Conservation (phyloP, 2,113 vertebrate genomes). For the Danio rerio region GRCz12tu NC_133184.1:10557501-10558000, state of each 20-base stretch:
- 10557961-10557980: slow-evolving; percentile 26
- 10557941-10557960: background rate
- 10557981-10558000: background rate
- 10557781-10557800: background rate
- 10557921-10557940: background rate
- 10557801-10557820: background rate
- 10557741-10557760: background rate
- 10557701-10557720: too few species aligned
- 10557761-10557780: background rate
- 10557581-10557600: too few species aligned
- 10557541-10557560: too few species aligned
- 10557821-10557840: background rate
- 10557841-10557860: background rate
- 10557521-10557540: too few species aligned
- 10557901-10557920: background rate
- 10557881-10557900: background rate
- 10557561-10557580: too few species aligned
- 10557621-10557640: too few species aligned
- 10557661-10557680: too few species aligned
- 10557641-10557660: too few species aligned
- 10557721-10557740: too few species aligned
- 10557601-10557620: too few species aligned
- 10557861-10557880: background rate
- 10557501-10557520: too few species aligned
- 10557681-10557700: too few species aligned